phyloP scores from a whole-genome alignment of 2,888 invertebrate species.

The Clivina fossor region DNA sequence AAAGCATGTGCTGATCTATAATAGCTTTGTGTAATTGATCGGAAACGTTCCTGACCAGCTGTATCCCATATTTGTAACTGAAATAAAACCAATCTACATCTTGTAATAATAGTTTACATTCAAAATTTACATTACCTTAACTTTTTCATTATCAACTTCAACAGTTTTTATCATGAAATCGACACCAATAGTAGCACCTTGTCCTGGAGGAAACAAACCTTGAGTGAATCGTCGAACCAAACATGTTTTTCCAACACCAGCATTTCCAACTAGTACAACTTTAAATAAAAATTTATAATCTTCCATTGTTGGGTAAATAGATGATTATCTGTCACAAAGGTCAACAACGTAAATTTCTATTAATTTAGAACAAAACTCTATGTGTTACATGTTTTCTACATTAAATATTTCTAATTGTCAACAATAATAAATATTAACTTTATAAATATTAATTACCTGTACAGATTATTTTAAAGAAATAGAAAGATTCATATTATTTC shows the following conservation, averaged over 20 bases:
- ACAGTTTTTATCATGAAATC: conserved; percentile 99
- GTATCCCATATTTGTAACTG: conserved; percentile 99
- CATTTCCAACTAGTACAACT: conserved; percentile 97
- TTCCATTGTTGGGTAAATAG: conserved; percentile 73
- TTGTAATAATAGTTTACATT: background rate
- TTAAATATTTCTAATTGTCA: no score
- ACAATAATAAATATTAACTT: no score
- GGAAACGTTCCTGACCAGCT: conserved; percentile 94
- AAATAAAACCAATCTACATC: conserved; percentile 39
- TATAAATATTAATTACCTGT: background rate
- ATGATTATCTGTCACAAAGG: no score
- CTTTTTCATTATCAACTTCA: conserved; percentile 93
- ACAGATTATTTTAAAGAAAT: background rate
- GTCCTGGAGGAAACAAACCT: conserved; percentile 96
- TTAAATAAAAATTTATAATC: conserved; percentile 99
- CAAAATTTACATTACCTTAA: conserved; percentile 66
- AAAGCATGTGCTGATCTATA: conserved; percentile 96
- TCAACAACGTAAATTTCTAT: no score
- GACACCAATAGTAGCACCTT: conserved; percentile 97
- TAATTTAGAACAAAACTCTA: no score
- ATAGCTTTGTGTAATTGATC: conserved; percentile 97
- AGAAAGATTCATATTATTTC: background rate
- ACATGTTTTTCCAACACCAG: conserved; percentile 98
- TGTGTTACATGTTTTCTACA: no score
- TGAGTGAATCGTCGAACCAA: conserved; percentile 96